Base-by-base conservation (phyloP, 1,140 invertebrate species). In the Venturia canescens region DNA sequence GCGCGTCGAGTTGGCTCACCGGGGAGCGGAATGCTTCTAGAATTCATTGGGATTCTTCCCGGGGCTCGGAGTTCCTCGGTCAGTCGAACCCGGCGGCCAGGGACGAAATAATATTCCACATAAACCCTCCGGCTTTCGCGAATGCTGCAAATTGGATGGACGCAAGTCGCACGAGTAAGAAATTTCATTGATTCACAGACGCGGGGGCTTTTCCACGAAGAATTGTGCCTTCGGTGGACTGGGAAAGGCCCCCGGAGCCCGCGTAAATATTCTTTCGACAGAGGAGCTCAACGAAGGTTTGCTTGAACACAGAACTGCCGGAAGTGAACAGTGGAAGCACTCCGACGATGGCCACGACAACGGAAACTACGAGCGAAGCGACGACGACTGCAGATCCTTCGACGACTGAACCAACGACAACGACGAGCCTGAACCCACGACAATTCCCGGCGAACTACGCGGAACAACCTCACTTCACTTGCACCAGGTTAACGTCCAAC, bases 1-100 rank as follows among this genome's bases (percentile, higher is more conserved):
- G 96, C 87, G 21, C 0, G 26, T 15, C 48, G 9, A 11, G 48
- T 5, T 1, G 5, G 18, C 29, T 44, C 63, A 38, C 9, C 18
- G 27, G 31, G 44, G 9, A 71, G 38, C 48, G 3, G 7, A 34
- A 13, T 11, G 11, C 38, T 44, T 11, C 38, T 11, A 13, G 7
- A 1, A 27, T 66, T 7, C 16, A 50, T 26, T 1, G 0, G 53
- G 23, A 74, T 34, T 31, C 15, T 34, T 31, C 15, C 60, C 16
- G 6, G 29, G 50, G 60, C 0, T 15, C 26, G 1, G 71, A 74
- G 16, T 15, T 74, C 6, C 44, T 74, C 3, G 48, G 48, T 4
- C 66, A 78, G 7, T 13, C n/a, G 5, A 53, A 38, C 31, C 4
- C 6, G 0, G 3, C 9, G 53, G 23, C 23, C 48, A 9, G 18